These are phyloP conservation scores for Tokudaia muenninki DNA, from an alignment of 2,797 vertebrate species.

Conservation along the genomic window DNA sequence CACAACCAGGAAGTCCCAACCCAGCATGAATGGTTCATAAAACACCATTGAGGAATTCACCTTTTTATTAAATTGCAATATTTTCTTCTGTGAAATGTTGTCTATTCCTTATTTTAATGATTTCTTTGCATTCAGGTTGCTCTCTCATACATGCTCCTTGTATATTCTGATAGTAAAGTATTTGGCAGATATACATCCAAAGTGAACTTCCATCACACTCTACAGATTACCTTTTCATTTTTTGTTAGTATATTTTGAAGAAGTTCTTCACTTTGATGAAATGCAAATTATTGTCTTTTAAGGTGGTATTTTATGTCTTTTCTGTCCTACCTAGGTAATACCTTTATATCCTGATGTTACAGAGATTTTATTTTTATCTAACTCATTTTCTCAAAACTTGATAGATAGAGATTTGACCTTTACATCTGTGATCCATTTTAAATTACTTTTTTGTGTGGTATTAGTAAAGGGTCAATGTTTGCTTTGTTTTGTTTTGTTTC, in stretches of 20 bases:
- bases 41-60: background rate
- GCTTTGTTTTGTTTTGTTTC: constrained; percentile 30
- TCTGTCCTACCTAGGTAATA: background rate
- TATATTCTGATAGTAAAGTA: constrained; percentile 8
- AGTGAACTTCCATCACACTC: background rate
- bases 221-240: background rate
- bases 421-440: constrained; percentile 52
- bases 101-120: background rate
- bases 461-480: background rate
- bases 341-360: constrained; percentile 5
- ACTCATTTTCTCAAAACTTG: constrained; percentile 20
- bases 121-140: background rate
- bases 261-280: constrained; percentile 49
- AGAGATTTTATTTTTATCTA: background rate
- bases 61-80: background rate
- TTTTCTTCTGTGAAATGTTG: background rate
- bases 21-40: background rate
- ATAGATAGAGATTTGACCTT: constrained; percentile 49
- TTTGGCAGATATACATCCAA: background rate
- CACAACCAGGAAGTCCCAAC: background rate
- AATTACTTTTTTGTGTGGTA: constrained; percentile 56
- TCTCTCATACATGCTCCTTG: background rate
- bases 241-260: background rate
- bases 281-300: constrained; percentile 20
- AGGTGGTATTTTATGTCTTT: constrained; percentile 1